Conservation (phyloP, 2,888 invertebrate genomes). For the Pterobdella sp. region DNA sequence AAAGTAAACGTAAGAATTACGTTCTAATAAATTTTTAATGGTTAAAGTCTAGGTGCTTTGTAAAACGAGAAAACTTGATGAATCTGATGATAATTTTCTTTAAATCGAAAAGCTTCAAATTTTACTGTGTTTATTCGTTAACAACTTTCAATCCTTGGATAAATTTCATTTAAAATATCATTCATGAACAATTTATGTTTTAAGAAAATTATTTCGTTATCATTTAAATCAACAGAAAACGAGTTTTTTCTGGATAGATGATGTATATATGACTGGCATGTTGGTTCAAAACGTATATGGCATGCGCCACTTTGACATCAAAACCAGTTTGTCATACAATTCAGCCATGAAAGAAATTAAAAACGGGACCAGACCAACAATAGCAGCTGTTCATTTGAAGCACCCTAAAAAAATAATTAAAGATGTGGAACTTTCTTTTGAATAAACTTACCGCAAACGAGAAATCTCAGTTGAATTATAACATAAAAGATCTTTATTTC, state of each 20-base stretch:
- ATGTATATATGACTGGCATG: conserved; percentile 45
- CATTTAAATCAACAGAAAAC: conserved; percentile 29
- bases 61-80: too few species aligned
- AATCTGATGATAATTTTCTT: too few species aligned
- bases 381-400: background rate
- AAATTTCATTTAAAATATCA: too few species aligned
- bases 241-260: conserved; percentile 44
- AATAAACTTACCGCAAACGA: background rate
- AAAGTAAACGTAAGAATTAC: conserved; percentile 6
- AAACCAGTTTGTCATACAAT: conserved; percentile 78
- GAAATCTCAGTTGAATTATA: background rate
- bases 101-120: too few species aligned
- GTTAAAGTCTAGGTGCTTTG: too few species aligned
- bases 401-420: background rate
- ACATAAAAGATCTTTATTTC: too few species aligned
- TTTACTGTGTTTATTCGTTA: too few species aligned
- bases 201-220: background rate
- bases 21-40: too few species aligned
- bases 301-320: conserved; percentile 50
- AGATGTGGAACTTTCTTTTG: background rate
- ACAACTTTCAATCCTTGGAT: too few species aligned
- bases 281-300: conserved; percentile 39
- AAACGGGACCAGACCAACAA: conserved; percentile 25
- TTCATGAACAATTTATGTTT: too few species aligned
- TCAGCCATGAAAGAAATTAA: conserved; percentile 44